Evolutionary conservation across 2,797 vertebrate genomes (phyloP).

Genomic region (Crocidura indochinensis): DNA sequence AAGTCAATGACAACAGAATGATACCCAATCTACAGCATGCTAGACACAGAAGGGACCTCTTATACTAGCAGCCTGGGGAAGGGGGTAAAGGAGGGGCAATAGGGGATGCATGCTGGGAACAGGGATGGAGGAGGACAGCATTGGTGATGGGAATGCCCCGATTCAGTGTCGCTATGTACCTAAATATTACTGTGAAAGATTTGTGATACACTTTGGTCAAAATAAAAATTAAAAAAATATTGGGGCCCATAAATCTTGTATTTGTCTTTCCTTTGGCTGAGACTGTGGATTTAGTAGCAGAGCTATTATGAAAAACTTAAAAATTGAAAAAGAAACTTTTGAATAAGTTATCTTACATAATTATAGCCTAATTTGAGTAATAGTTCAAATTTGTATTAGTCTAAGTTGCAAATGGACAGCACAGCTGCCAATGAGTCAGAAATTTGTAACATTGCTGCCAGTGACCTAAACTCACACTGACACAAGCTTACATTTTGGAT

Average conservation of each 20-base stretch:
- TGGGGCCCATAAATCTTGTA: not conserved
- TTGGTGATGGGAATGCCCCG: no score
- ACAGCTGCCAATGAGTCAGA: not conserved
- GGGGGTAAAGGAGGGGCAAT: no score
- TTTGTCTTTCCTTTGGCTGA: slow-evolving; percentile 38
- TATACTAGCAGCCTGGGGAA: no score
- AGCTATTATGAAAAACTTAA: slow-evolving; percentile 13
- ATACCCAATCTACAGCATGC: no score
- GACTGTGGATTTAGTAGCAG: not conserved
- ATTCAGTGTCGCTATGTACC: no score
- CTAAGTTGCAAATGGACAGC: not conserved
- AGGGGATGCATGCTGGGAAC: no score
- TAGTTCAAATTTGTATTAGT: not conserved
- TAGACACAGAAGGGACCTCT: no score
- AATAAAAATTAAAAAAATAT: no score
- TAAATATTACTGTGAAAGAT: no score
- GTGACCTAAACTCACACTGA: not conserved
- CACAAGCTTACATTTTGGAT: not conserved
- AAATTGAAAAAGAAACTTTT: not conserved
- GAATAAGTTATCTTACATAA: not conserved
- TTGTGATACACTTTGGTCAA: no score
- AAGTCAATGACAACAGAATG: no score
- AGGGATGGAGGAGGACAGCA: no score
- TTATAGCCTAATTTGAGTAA: slow-evolving; percentile 5
- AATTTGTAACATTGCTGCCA: not conserved